Evolutionary conservation across 2,888 invertebrate species (phyloP).

Genomic region (Cantharis nigra): DNA sequence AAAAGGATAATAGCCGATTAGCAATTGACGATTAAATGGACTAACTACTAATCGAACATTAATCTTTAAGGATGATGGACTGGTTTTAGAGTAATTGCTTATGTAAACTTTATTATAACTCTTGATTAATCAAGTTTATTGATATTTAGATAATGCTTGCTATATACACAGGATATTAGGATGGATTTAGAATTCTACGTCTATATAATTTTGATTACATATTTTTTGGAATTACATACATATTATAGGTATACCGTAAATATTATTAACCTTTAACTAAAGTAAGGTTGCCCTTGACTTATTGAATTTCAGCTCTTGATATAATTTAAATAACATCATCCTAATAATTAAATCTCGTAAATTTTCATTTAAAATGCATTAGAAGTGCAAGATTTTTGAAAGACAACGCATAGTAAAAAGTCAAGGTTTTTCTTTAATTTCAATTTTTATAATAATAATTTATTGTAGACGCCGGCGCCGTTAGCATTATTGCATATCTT

Average conservation of each 20-base stretch:
- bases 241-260: not conserved
- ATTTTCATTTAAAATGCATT: too few relatives aligned
- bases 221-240: not conserved
- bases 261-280: too few relatives aligned
- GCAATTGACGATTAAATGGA: slow-evolving; percentile 1
- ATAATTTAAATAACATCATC: too few relatives aligned
- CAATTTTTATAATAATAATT: too few relatives aligned
- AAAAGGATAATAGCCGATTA: slow-evolving; percentile 3
- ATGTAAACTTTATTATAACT: not conserved
- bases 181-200: not conserved
- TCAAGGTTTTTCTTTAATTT: too few relatives aligned
- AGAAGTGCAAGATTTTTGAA: too few relatives aligned
- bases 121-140: not conserved
- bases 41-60: not conserved
- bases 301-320: too few relatives aligned
- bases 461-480: too few relatives aligned
- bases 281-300: too few relatives aligned
- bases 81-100: not conserved
- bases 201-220: not conserved
- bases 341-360: too few relatives aligned
- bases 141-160: not conserved
- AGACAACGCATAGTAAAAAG: too few relatives aligned
- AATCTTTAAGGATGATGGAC: not conserved
- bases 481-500: too few relatives aligned
- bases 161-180: not conserved